These are phyloP conservation scores for Papilio polyxenes DNA, from an alignment of 1,140 invertebrate genomes.

Conservation along the genomic window DNA sequence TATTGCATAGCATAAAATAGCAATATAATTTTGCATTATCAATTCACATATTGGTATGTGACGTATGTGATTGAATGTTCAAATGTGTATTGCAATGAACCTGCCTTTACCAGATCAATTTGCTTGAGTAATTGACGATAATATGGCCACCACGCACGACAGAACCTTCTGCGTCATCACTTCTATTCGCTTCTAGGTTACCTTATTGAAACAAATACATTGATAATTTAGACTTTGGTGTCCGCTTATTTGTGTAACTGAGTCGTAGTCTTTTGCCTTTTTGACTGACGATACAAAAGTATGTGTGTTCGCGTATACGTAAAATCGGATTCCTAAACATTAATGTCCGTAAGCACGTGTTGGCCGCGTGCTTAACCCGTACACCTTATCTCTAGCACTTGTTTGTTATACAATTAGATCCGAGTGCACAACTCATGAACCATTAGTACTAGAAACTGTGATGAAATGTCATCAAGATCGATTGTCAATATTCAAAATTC, in stretches of 20 bases:
- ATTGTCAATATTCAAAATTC: constrained; percentile 14
- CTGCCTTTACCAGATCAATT: constrained; percentile 14
- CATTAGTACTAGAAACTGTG: background rate
- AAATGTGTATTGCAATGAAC: background rate
- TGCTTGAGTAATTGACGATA: background rate
- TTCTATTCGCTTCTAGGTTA: background rate
- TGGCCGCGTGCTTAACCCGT: background rate
- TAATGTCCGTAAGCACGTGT: constrained; percentile 10
- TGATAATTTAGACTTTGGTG: background rate
- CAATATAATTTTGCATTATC: background rate
- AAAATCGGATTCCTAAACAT: background rate
- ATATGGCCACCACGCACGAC: constrained; percentile 6
- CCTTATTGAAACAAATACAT: background rate
- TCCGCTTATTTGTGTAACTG: background rate
- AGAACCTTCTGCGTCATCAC: background rate
- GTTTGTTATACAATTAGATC: constrained; percentile 12
- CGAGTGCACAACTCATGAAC: constrained; percentile 2
- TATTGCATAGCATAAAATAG: background rate
- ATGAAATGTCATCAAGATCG: background rate
- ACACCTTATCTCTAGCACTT: background rate
- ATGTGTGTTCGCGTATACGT: background rate
- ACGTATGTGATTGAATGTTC: background rate
- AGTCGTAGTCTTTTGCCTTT: background rate
- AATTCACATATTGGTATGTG: background rate
- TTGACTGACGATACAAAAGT: background rate